Evolutionary conservation across 37 sponge, comb jelly and placozoan genomes (phyloP), one percentile per base, ranked within the genome.

Genomic region (Dysidea cf. avara): DNA sequence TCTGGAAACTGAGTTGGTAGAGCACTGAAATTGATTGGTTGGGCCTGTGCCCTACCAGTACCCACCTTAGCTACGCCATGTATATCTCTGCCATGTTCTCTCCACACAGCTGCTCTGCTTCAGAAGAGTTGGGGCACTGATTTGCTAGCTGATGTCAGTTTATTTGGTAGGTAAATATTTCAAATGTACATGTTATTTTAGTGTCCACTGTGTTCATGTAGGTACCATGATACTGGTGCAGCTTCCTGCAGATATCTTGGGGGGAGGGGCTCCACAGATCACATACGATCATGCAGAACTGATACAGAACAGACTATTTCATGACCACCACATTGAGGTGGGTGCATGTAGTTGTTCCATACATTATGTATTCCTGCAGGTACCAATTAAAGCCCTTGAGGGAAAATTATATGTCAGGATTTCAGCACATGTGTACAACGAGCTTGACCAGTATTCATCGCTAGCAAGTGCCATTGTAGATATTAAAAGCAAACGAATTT

Each of bases 371-470:
- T 34, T n/a, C 43, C 0, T 74, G 25, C 52, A 91, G 92, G 88
- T 86, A 14, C 88, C 92, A 47, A 79, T 91, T 17, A 86, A 86
- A 59, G 75, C 39, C 2, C 9, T 65, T 6, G 18, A 65, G 3
- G 55, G 78, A 3, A 56, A 61, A 39, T 72, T 90, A 14, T 81
- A 77, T 77, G 86, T 90, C 14, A 64, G 91, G 29, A 72, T 90
- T 18, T 85, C 91, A 54, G 81, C 81, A 37, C 86, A 85, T 68
- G 74, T 90, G 18, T 85, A 90, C 72, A 90, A 90, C 60, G 68
- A 68, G 1, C 35, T 37, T 16, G 18, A 18, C 9, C 46, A 43
- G 46, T 43, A 43, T 43, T 43, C 46, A 12, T 5, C 5, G 9
- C 46, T 43, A 12, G 46, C 46, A 43, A 43, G 5, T 43, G 46